A percentile compares a stretch with the other conserved stretches of the same genome.
These are phyloP conservation scores for Presbytis comata DNA, from an alignment of 2,797 vertebrate genomes.

Conservation along the genomic window DNA sequence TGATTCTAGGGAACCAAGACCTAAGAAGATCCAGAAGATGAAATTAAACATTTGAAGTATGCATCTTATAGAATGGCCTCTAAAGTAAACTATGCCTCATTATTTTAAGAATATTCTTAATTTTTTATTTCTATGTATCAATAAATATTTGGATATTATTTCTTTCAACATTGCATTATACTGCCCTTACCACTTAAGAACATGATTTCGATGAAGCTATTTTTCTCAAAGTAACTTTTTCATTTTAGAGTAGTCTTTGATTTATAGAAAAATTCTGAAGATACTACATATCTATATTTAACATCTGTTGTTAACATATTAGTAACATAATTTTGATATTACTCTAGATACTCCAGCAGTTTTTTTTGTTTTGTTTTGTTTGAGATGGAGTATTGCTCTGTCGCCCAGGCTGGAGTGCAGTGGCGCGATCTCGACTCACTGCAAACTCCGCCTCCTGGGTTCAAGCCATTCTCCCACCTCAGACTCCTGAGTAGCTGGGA, in stretches of 20 bases:
- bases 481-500: too few species aligned
- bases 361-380: not conserved
- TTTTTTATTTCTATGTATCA: not conserved
- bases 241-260: not conserved
- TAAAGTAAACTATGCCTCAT: not conserved
- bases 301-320: not conserved
- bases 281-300: not conserved
- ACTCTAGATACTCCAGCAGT: accelerated
- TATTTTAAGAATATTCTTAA: not conserved
- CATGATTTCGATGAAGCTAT: not conserved
- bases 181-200: not conserved
- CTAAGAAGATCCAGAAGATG: not conserved
- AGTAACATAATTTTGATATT: not conserved
- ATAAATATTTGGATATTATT: not conserved
- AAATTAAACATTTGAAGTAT: not conserved
- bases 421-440: accelerated
- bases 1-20: not conserved
- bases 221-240: not conserved
- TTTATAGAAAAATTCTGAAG: not conserved
- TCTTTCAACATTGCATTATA: not conserved
- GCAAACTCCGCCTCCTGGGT: accelerated
- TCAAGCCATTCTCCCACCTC: too few species aligned
- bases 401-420: too few species aligned
- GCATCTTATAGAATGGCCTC: not conserved
- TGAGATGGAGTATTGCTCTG: too few species aligned